Base-by-base conservation (phyloP, 23 tunicate species). In the Styela plicata region DNA sequence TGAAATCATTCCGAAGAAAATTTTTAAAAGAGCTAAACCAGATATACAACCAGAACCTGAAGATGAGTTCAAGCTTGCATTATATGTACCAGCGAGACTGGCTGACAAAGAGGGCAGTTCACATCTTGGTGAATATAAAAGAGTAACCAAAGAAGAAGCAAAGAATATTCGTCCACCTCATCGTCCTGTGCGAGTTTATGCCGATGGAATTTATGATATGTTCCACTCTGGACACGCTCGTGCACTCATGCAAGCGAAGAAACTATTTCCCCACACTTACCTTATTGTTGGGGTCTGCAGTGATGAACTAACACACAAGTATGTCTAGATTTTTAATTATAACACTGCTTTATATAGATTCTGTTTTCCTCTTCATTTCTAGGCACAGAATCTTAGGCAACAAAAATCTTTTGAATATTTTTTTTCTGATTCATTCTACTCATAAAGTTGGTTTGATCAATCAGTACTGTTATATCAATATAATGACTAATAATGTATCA, bases 181-280 rank as follows among this genome's bases (percentile, higher is more conserved):
- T 57, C 74, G 96, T 21, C 97, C 99, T 20, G 96, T 88, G 21
- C 69, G 99, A 61, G 93, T 96, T 17, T 96, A 96, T 85, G 99
- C 99, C 36, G 99, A 96, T 85, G 99, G 99, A 5, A 87, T 91
- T 74, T 96, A 96, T 71, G 99, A 96, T 63, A 92, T 96, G 93
- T 96, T 96, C 80, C 99, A 96, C 80, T 84, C 99, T 44, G 99
- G 99, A 3, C 99, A 96, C 80, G 99, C 99, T 1, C 70, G 99
- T 24, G 94, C 96, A 24, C 78, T 96, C 2, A 96, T 91, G 99
- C 99, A 96, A 77, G 99, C 99, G 29, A 96, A 96, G 84, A 96
- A 91, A 24, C 63, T 91, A 1, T 96, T 96, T 78, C 99, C 99
- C 3, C 87, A 96, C 74, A 87, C 92, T 22, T 82, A 92, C 67